Evolutionary conservation across 2,113 vertebrate species (phyloP), one percentile per base, ranked within the genome.

Genomic region (Tricholaema leucomelas): DNA sequence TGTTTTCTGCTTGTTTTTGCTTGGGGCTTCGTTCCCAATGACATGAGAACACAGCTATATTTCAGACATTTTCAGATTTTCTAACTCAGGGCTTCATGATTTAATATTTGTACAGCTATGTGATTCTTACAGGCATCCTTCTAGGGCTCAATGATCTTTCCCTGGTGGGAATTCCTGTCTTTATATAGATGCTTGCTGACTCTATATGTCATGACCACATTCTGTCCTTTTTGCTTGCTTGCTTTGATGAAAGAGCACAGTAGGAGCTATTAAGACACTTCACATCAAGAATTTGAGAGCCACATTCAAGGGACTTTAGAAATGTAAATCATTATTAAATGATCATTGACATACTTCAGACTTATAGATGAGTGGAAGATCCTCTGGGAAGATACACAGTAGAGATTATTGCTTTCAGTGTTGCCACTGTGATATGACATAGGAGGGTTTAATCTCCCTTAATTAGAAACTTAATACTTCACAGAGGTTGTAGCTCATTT

Each of bases 381-480:
- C 81, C 54, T 89, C 58, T 81, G 74, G 28, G 30, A 85, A 69
- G 25, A 30, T 24, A 30, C 0, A 2, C 21, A 44, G 30, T 60
- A 25, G 42, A 48, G 55, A 35, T 85, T 30, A 69, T 50, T 0
- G 20, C 59, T 80, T 91, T 50, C 16, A n/a, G 11, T 73, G 15
- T 84, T 72, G 35, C 27, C 25, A 73, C 48, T 9, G 17, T 33
- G 42, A 46, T 80, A 28, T 23, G 44, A 55, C 14, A 42, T 36
- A 1, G 2, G 58, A 75, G 0, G 4, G 69, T 84, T 96, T 88
- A 1, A 52, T 77, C 73, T 90, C 10, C 70, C 23, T 31, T 75
- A 78, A 65, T 73, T 55, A 80, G 70, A 81, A 90, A 83, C 9
- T 35, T 92, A 64, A 60, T 50, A n/a, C 46, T 76, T 85, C 61